Evolutionary conservation across 2,797 vertebrate genomes (phyloP).

Genomic region (Morelia viridis): DNA sequence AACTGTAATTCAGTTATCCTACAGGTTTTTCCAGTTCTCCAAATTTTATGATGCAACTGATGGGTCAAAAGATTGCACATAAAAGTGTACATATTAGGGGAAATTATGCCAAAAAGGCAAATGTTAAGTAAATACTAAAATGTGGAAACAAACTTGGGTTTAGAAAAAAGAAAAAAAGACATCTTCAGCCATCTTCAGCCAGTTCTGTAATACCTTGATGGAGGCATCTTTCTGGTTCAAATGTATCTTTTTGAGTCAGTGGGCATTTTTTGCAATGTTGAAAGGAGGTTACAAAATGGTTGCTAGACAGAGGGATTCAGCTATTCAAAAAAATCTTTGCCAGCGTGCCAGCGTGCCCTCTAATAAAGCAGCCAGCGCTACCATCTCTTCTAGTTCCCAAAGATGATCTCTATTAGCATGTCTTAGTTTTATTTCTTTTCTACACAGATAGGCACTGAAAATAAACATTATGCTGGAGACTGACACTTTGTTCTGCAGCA

Average conservation of each 20-base stretch:
- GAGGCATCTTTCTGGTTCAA: not conserved
- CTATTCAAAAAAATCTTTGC: not conserved
- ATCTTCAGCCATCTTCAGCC: not conserved
- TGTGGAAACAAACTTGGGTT: not conserved
- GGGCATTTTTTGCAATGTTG: not conserved
- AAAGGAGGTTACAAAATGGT: not conserved
- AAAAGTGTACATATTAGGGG: not conserved
- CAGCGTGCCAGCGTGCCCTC: not conserved
- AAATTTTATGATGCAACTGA: not conserved
- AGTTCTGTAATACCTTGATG: not conserved
- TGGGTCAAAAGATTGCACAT: not conserved
- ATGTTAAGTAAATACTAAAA: not conserved
- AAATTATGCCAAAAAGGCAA: not conserved
- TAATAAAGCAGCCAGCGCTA: not conserved
- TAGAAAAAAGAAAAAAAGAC: not conserved
- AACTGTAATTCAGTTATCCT: not conserved
- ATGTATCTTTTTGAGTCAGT: not conserved
- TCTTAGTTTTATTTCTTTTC: not conserved
- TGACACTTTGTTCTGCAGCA: not conserved
- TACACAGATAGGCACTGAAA: not conserved
- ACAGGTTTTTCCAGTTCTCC: not conserved
- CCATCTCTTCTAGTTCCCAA: not conserved
- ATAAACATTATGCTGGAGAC: not conserved
- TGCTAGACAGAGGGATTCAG: not conserved
- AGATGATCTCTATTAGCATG: not conserved